phyloP scores from a whole-genome alignment of 2,113 vertebrate genomes.

The Acanthisitta chloris region DNA sequence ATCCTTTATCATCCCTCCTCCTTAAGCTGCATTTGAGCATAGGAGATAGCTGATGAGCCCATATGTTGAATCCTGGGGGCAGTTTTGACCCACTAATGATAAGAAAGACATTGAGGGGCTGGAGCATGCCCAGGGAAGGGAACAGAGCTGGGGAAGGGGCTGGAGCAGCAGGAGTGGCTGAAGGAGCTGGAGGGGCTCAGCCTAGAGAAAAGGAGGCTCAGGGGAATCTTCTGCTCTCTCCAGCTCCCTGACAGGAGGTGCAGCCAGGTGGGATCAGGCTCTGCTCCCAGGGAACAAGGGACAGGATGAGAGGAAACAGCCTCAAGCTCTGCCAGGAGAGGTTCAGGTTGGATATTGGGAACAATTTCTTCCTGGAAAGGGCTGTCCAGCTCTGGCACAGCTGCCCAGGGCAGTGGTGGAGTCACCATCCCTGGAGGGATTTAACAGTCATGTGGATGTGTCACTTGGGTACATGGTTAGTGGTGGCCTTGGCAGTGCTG shows the following conservation, averaged over 20 bases:
- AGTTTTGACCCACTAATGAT: background rate
- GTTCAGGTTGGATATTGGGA: background rate
- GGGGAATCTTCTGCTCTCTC: background rate
- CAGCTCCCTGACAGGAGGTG: background rate
- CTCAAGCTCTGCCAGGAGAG: fast-evolving
- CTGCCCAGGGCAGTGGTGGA: background rate
- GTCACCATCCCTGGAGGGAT: fast-evolving
- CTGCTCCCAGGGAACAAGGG: background rate
- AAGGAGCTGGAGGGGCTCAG: background rate
- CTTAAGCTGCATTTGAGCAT: background rate
- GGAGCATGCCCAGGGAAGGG: fast-evolving
- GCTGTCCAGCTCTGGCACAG: fast-evolving
- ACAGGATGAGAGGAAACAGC: fast-evolving
- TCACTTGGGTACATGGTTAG: background rate
- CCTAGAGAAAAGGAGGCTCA: background rate
- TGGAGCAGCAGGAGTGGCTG: background rate
- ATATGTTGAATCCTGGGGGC: fast-evolving
- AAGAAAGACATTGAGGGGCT: fast-evolving
- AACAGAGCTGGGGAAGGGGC: background rate
- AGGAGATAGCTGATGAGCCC: background rate
- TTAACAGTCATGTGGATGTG: fast-evolving
- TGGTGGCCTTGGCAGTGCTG: background rate
- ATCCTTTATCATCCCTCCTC: background rate
- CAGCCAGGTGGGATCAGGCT: fast-evolving
- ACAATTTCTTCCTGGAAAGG: fast-evolving